A percentile compares a stretch with the other conserved stretches of the same genome.
phyloP scores from a whole-genome alignment of 2,797 vertebrate genomes.

The Halcyon leucocephala region DNA sequence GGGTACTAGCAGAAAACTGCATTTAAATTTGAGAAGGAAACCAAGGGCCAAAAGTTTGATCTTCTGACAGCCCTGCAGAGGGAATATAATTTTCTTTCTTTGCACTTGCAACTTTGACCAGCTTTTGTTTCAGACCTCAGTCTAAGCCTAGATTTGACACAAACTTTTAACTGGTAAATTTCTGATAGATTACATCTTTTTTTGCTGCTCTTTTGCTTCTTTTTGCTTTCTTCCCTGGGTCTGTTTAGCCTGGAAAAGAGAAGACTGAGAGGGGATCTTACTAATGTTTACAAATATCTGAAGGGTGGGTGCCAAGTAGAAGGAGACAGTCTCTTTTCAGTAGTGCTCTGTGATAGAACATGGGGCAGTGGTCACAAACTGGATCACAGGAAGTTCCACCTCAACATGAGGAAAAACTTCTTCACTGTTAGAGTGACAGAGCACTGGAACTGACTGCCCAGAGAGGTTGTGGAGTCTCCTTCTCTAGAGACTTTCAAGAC shows the following conservation, averaged over 20 bases:
- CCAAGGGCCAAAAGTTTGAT: background rate
- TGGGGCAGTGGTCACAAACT: too few relatives aligned
- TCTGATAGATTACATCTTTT: background rate
- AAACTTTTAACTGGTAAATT: background rate
- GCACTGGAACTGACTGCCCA: too few relatives aligned
- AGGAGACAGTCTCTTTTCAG: too few relatives aligned
- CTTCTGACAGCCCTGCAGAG: background rate
- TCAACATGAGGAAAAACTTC: too few relatives aligned
- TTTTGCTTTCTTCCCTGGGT: background rate
- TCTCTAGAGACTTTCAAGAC: too few relatives aligned
- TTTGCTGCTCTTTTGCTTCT: background rate
- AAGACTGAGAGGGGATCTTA: background rate
- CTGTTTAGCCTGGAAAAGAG: background rate
- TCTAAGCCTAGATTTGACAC: background rate
- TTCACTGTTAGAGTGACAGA: too few relatives aligned
- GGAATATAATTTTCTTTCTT: background rate
- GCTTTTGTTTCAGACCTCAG: background rate
- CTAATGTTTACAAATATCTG: too few relatives aligned
- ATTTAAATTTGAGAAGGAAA: background rate
- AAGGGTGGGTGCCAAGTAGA: too few relatives aligned
- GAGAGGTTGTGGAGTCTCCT: too few relatives aligned
- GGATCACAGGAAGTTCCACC: too few relatives aligned
- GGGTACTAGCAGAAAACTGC: background rate
- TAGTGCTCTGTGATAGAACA: too few relatives aligned
- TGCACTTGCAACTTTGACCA: background rate